Evolutionary conservation across 2,113 vertebrate genomes (phyloP), one percentile per base, ranked within the genome.

Genomic region (Oceanites oceanicus): DNA sequence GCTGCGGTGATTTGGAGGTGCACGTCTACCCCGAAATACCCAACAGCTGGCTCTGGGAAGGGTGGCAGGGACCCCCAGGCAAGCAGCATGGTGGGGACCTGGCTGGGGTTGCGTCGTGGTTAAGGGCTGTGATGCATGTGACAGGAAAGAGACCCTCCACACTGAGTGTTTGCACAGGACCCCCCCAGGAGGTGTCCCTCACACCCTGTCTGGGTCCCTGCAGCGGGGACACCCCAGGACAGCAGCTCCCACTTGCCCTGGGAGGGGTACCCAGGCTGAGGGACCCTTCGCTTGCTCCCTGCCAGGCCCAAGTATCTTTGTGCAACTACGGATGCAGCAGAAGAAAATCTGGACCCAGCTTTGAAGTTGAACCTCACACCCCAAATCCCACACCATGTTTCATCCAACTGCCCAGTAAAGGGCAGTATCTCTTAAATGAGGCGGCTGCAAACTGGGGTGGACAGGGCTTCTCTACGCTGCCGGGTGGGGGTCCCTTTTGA

Each of bases 1-100:
- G 13, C 11, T 2, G 2, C 1, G 2, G 52, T 49, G 78, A 30
- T 44, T 32, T 2, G 1, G 36, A 56, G 59, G 18, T 2, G 6
- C 65, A 23, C 0, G 3, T 65, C 65, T 74, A 4, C 36, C 52
- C 55, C 8, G 2, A 62, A 73, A 61, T 17, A 66, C 40, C 13
- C 45, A 58, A 26, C 18, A 58, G 30, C 45, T 82, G 61, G 20
- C 66, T 58, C 55, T 53, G 50, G 49, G 52, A 75, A 74, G 18
- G 38, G 63, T 0, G 1, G 56, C 25, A 42, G 10, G 0, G 22
- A 59, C 18, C 34, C 10, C 15, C 13, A 16, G 44, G 68, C 49
- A 58, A 50, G 27, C 6, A 62, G 27, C 2, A 0, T 4, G 15
- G 53, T 18, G 9, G 49, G 21, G 25, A 52, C 32, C 15, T 1